Percentiles rank a stretch among this genome's conserved stretches.
These are phyloP conservation scores for Lerista edwardsae DNA, from an alignment of 2,797 vertebrate genomes.

Conservation along the genomic window DNA sequence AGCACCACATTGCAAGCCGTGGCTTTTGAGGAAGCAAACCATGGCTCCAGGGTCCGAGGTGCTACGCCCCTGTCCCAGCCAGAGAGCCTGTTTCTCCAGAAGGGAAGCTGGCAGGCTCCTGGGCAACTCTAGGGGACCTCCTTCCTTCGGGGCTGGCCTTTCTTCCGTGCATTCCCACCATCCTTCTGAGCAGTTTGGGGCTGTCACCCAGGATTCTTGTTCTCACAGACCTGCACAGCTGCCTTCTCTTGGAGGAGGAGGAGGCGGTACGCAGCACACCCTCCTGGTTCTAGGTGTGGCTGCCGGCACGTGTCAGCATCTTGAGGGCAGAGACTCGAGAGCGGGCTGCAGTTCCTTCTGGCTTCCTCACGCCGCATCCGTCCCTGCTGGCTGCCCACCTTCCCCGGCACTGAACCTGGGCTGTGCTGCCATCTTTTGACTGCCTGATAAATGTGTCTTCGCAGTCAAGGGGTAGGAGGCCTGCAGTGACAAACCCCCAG, in stretches of 20 bases:
- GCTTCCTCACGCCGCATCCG: background rate
- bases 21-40: background rate
- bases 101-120: too few relatives aligned
- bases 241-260: background rate
- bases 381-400: fast-evolving
- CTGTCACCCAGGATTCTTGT: background rate
- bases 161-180: background rate
- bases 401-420: constrained; percentile 34
- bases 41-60: background rate
- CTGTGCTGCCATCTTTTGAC: constrained; percentile 77
- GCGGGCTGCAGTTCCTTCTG: background rate
- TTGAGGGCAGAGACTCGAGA: background rate
- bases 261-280: too few relatives aligned
- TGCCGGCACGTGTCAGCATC: too few relatives aligned
- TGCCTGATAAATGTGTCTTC: background rate
- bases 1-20: background rate
- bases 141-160: too few relatives aligned
- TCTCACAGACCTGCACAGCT: background rate
- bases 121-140: background rate
- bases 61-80: background rate
- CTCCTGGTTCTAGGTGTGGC: too few relatives aligned
- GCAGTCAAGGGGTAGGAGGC: background rate
- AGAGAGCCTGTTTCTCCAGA: background rate
- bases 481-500: background rate
- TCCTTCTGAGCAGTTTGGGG: too few relatives aligned